These are phyloP conservation scores for Melanostoma scalare DNA, from an alignment of 2,888 invertebrate species.

Conservation along the genomic window DNA sequence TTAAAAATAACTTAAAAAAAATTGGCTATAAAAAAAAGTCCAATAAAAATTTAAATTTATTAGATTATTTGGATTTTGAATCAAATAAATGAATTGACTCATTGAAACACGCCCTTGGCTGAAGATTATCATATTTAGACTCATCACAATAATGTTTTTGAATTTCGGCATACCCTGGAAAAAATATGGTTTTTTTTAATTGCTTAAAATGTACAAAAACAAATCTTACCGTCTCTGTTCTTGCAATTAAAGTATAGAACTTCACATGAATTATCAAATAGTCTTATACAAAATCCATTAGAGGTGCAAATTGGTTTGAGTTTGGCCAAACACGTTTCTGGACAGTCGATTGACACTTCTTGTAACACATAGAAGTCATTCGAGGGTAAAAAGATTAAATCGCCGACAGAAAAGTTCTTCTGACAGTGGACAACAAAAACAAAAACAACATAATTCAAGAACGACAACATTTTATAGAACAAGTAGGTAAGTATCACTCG, in stretches of 20 bases:
- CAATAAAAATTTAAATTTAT: too few species aligned
- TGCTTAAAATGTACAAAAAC: background rate
- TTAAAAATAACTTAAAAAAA: too few species aligned
- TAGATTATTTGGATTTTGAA: too few species aligned
- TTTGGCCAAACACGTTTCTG: slow-evolving; percentile 25
- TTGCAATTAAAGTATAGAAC: slow-evolving; percentile 43
- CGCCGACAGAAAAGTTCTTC: background rate
- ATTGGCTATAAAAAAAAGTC: too few species aligned
- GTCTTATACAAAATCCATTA: slow-evolving; percentile 58
- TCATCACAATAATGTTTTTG: slow-evolving; percentile 25
- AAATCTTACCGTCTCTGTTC: slow-evolving; percentile 22
- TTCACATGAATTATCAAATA: slow-evolving; percentile 45
- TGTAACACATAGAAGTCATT: background rate
- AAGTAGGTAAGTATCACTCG: too few species aligned
- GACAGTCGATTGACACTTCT: background rate
- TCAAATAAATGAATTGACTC: background rate
- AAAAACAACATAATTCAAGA: too few species aligned
- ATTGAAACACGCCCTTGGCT: slow-evolving; percentile 34
- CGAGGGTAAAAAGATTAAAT: slow-evolving; percentile 7
- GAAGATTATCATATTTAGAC: slow-evolving; percentile 31
- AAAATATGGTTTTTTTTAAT: too few species aligned
- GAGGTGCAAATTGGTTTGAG: slow-evolving; percentile 40
- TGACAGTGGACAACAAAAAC: too few species aligned
- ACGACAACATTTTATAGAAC: too few species aligned
- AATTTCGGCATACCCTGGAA: slow-evolving; percentile 40